Percentiles rank a stretch among this genome's conserved stretches.
phyloP scores from a whole-genome alignment of 2,888 invertebrate species.

The Elgonia sp. region DNA sequence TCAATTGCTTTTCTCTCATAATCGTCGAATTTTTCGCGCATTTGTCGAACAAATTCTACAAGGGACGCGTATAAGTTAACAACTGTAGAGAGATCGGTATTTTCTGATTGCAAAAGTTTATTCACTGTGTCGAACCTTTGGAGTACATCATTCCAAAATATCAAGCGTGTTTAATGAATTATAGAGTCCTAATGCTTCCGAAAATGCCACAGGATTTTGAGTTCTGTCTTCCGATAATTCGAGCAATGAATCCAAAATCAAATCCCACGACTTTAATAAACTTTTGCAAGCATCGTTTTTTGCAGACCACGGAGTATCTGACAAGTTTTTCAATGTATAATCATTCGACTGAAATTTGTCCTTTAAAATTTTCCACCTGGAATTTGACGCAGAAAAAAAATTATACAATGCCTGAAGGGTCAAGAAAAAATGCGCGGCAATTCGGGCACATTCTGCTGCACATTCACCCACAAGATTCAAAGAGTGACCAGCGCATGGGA shows the following conservation, averaged over 20 bases:
- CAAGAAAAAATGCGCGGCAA: constrained; percentile 10
- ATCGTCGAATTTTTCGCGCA: constrained; percentile 45
- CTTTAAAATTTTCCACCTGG: constrained; percentile 13
- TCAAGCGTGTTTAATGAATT: constrained; percentile 47
- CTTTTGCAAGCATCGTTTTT: constrained; percentile 64
- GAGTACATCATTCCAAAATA: constrained; percentile 64
- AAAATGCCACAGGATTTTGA: constrained; percentile 51
- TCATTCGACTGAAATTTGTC: not conserved
- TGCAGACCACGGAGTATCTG: constrained; percentile 69
- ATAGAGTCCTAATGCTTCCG: constrained; percentile 58
- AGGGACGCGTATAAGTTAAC: constrained; percentile 55
- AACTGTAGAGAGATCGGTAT: constrained; percentile 46
- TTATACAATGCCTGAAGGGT: constrained; percentile 10
- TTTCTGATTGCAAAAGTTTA: constrained; percentile 52
- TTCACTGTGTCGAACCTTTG: constrained; percentile 61
- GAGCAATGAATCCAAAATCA: constrained; percentile 36
- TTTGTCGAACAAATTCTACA: constrained; percentile 10
- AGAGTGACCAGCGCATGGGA: constrained; percentile 77
- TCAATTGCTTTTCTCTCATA: constrained; percentile 54
- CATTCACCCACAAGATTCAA: constrained; percentile 24
- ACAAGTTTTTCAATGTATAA: constrained; percentile 60
- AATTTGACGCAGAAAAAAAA: constrained; percentile 28
- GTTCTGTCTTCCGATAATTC: constrained; percentile 50
- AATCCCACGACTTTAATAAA: constrained; percentile 38
- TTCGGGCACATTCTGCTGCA: not conserved